Conservation (phyloP, 2,888 invertebrate genomes). For the Blomia tropicalis region DNA sequence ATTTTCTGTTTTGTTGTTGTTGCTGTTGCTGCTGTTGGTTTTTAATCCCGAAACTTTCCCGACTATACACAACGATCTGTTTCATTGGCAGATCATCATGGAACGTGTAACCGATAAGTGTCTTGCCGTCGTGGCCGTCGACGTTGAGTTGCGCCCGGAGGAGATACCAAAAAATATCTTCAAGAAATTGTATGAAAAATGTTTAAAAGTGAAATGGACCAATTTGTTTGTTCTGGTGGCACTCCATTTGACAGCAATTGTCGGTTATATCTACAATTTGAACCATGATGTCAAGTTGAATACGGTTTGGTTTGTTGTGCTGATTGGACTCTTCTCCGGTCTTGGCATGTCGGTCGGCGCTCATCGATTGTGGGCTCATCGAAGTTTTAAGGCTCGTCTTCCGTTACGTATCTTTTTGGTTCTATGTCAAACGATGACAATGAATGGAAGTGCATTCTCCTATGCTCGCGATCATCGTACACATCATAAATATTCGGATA, state of each 20-base stretch:
- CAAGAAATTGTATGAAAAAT: not conserved
- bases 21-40: too few relatives aligned
- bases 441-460: constrained; percentile 9
- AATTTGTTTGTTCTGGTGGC: constrained; percentile 5
- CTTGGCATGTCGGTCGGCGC: constrained; percentile 23
- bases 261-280: constrained; percentile 1
- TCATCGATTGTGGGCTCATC: constrained; percentile 25
- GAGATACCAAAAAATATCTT: not conserved
- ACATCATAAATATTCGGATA: constrained; percentile 24
- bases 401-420: constrained; percentile 12
- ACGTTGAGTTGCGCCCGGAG: not conserved
- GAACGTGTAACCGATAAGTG: not conserved
- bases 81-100: too few relatives aligned
- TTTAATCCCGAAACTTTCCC: too few relatives aligned
- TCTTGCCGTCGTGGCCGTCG: not conserved
- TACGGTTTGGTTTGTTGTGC: not conserved
- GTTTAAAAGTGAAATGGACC: constrained; percentile 13
- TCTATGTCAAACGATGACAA: constrained; percentile 14
- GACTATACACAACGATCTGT: too few relatives aligned
- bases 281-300: not conserved
- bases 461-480: constrained; percentile 23
- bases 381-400: constrained; percentile 17
- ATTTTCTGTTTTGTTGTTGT: too few relatives aligned
- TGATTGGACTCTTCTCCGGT: constrained; percentile 3
- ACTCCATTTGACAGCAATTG: not conserved